phyloP scores from a whole-genome alignment of 2,113 vertebrate genomes.

The Malurus cyaneus region DNA sequence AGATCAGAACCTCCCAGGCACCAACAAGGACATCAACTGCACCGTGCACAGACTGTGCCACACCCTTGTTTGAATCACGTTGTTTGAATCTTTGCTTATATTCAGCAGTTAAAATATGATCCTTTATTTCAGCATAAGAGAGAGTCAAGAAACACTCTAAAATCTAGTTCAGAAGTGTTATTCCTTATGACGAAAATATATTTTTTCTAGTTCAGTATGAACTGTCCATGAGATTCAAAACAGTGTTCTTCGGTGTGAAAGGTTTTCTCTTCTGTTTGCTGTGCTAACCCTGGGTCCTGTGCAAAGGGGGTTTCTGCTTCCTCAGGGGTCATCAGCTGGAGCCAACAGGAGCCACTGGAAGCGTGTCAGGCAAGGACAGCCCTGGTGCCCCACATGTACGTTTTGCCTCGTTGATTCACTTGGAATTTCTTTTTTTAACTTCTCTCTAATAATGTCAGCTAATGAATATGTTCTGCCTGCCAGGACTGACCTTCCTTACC shows the following conservation, averaged over 20 bases:
- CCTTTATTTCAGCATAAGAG: background rate
- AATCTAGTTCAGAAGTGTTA: background rate
- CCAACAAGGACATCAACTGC: background rate
- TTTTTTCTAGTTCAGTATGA: background rate
- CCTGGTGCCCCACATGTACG: fast-evolving
- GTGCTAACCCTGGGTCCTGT: background rate
- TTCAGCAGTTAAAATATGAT: background rate
- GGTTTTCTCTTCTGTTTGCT: background rate
- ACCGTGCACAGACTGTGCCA: background rate
- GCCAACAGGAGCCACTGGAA: no score
- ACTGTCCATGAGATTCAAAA: background rate
- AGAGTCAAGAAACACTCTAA: background rate
- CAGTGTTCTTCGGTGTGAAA: background rate
- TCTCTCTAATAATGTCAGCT: background rate
- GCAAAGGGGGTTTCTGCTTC: background rate
- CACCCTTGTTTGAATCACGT: background rate
- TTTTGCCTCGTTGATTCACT: background rate
- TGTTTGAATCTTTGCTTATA: background rate
- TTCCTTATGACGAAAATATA: background rate
- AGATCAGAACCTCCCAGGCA: no score
- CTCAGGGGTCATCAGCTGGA: fast-evolving
- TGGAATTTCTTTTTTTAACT: background rate
- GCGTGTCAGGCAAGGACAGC: fast-evolving
- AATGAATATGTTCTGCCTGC: background rate
- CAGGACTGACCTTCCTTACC: background rate